Evolutionary conservation across 2,888 invertebrate genomes (phyloP), one percentile per base, ranked within the genome.

Genomic region (Rhopalosiphum nymphaeae): DNA sequence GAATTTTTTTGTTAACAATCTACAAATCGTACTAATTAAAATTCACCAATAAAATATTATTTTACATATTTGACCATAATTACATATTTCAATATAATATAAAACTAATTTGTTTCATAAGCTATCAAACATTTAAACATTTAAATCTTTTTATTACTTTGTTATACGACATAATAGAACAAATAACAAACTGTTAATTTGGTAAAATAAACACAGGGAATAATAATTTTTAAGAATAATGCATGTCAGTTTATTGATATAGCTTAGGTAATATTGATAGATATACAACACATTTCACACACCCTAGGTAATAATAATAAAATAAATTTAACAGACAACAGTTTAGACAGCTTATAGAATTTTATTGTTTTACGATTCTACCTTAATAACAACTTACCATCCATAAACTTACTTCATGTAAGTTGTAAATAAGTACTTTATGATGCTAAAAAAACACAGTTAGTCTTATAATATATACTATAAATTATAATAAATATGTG

Each of bases 281-380:
- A 5, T n/a, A 5, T n/a, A n/a, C n/a, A 67, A 13, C 13, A 13
- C n/a, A n/a, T 67, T 67, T 67, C 67, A 67, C 67, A 56, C 67
- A 4, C n/a, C 56, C 9, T 7, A 86, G 29, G 16, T 7, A 16
- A 11, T 13, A 86, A 88, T 46, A 36, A 36, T 56, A 21, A 42
- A 56, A 5, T 29, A 57, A 26, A 56, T 56, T 56, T 25, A 56
- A 88, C 53, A 78, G 49, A 49, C 26, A 25, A 3, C 25, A 7
- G 13, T 49, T 29, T 42, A 42, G 3, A 91, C 85, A 25, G 10
- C 49, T 78, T 78, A 46, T 91, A 44, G n/a, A 57, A 1, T 91
- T 91, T 44, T 86, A 91, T 91, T 46, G n/a, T 29, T 91, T 86
- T 86, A 91, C n/a, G 25, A 86, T 36, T 53, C 42, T 85, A 91